A percentile compares a stretch with the other conserved stretches of the same genome.
These are phyloP conservation scores for Bolinopsis microptera DNA, from an alignment of 37 sponge, comb jelly and placozoan species.

Conservation along the genomic window DNA sequence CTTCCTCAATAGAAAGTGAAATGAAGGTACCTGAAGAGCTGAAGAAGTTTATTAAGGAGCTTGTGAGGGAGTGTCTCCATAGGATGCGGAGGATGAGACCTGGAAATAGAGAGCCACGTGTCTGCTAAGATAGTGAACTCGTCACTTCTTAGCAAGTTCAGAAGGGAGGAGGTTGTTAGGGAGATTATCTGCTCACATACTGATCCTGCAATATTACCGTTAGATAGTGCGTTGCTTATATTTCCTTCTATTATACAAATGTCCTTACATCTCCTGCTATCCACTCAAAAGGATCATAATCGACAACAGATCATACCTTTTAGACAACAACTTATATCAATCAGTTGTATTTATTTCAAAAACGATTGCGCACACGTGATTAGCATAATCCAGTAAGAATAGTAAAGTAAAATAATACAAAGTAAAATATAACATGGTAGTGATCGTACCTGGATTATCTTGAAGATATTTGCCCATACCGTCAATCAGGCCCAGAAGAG, in stretches of 20 bases:
- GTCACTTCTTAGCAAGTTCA: neutral
- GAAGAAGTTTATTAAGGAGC: neutral
- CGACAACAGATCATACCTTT: no score
- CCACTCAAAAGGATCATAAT: no score
- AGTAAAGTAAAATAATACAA: no score
- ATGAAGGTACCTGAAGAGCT: constrained; percentile 39
- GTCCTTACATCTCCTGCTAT: no score
- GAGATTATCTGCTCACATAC: neutral
- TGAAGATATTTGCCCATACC: neutral
- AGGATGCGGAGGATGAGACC: neutral
- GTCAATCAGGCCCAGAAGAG: constrained; percentile 47
- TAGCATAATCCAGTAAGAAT: no score
- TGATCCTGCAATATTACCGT: neutral
- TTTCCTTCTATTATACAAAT: no score
- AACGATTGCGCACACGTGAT: no score
- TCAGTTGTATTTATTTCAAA: no score
- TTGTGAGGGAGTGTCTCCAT: constrained; percentile 22
- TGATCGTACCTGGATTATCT: neutral
- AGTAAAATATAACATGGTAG: no score
- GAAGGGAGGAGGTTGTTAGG: neutral
- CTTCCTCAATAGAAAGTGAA: no score
- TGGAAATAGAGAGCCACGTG: neutral
- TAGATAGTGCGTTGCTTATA: no score
- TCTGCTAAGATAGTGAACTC: neutral
- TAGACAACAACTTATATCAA: no score